phyloP scores from a whole-genome alignment of 2,888 invertebrate genomes.

The Clostera curtula region DNA sequence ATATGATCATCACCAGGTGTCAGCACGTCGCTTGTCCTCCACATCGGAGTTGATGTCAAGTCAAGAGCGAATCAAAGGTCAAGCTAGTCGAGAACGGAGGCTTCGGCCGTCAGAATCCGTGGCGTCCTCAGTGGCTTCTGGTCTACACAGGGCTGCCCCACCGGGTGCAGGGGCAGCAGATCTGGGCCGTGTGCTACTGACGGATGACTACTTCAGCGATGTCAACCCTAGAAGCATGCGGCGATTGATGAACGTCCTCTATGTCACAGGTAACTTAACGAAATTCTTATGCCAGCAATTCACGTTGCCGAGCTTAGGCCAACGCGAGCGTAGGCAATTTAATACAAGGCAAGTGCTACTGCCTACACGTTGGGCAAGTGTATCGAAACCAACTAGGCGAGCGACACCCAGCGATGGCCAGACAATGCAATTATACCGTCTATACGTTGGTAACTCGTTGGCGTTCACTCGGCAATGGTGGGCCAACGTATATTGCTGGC shows the following conservation, averaged over 20 bases:
- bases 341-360: no score
- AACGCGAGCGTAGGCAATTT: no score
- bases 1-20: constrained; percentile 58
- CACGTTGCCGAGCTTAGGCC: no score
- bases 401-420: no score
- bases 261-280: constrained; percentile 87
- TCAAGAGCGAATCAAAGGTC: constrained; percentile 82
- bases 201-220: constrained; percentile 99
- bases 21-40: constrained; percentile 83
- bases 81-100: constrained; percentile 76
- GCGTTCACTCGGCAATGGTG: no score
- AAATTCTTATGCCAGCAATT: neutral
- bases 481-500: neutral
- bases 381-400: no score
- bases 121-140: constrained; percentile 93
- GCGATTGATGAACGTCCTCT: constrained; percentile 96
- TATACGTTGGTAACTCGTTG: no score
- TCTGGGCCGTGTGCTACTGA: constrained; percentile 87
- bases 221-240: constrained; percentile 98
- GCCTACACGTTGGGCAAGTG: no score
- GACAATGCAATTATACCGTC: no score
- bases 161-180: constrained; percentile 76
- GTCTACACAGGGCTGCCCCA: constrained; percentile 79
- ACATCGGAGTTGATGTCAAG: constrained; percentile 89
- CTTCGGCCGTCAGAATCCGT: constrained; percentile 90